Evolutionary conservation across 2,888 invertebrate genomes (phyloP), one percentile per base, ranked within the genome.

Genomic region (Melieria crassipennis): DNA sequence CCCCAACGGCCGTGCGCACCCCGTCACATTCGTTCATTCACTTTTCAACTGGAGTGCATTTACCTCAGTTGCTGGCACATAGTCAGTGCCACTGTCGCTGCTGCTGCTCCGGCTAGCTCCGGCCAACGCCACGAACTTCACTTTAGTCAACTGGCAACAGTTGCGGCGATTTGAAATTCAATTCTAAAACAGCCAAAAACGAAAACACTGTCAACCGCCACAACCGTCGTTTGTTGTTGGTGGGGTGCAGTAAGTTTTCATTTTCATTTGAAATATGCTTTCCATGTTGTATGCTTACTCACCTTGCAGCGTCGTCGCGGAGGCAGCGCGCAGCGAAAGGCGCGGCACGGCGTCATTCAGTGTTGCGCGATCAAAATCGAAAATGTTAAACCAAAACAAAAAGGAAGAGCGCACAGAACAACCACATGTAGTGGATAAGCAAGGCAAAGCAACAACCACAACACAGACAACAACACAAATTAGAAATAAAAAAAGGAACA

Each of bases 1-100:
- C 72, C 73, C 30, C 30, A 3, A 30, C 3, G 30, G 30, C 30
- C 72, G 42, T 58, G 48, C 56, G 71, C 75, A 74, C 70, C 75
- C 74, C 68, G 73, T 69, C 65, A 69, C 75, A 75, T 76, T 77
- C 77, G 78, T 79, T 78, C 77, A 77, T 78, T 77, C 78, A 79
- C 78, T 75, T 78, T 76, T 77, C 70, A 75, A 67, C 66, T 65
- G 58, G 66, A 78, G 79, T 77, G 67, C 76, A 76, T 76, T 78
- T 75, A 78, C 78, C 78, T 69, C 61, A 55, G 13, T 10, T 56
- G 55, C 52, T 30, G 16, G 13, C 30, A 42, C 48, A n/a, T 46
- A 16, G 47, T 52, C 70, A 68, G 69, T 57, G 60, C 9, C 7
- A 47, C 52, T 43, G 47, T 47, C n/a, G 55, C 4, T 56, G 65